Percentiles rank a stretch among this genome's conserved stretches.
These are phyloP conservation scores for Bufotes viridis DNA, from an alignment of 2,797 vertebrate genomes.

Conservation along the genomic window DNA sequence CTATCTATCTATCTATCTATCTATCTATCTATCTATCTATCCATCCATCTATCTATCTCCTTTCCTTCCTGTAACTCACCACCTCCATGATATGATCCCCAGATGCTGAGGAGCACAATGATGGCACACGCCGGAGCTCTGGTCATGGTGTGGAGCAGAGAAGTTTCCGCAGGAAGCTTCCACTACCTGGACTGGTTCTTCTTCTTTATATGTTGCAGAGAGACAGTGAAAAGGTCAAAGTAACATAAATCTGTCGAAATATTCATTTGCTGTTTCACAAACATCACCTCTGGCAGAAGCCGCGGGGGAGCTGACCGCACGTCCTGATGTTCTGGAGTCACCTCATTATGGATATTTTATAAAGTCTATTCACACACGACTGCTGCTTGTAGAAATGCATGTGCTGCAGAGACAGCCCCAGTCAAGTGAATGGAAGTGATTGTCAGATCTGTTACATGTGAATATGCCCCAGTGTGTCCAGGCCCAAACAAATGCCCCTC, in stretches of 20 bases:
- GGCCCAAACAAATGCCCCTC: no score
- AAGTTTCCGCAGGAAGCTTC: not conserved
- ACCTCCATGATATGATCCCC: not conserved
- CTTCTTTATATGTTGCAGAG: not conserved
- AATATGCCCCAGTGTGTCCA: no score
- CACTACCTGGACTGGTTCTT: not conserved
- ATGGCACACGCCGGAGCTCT: not conserved
- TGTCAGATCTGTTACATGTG: no score
- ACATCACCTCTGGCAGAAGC: no score
- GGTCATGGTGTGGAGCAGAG: not conserved
- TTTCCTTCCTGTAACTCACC: conserved; percentile 12
- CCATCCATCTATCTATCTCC: not conserved
- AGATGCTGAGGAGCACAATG: not conserved
- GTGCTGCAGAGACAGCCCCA: no score
- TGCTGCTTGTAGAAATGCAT: not conserved
- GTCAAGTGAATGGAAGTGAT: no score
- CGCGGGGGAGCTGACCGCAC: no score
- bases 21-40: not conserved
- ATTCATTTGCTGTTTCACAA: not conserved
- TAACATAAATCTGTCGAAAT: not conserved
- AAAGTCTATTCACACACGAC: no score
- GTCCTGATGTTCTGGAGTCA: no score
- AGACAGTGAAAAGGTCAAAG: conserved; percentile 15
- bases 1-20: conserved; percentile 24
- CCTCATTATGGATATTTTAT: no score